Evolutionary conservation across 2,113 vertebrate species (phyloP).

Genomic region (Oncorhynchus mykiss): DNA sequence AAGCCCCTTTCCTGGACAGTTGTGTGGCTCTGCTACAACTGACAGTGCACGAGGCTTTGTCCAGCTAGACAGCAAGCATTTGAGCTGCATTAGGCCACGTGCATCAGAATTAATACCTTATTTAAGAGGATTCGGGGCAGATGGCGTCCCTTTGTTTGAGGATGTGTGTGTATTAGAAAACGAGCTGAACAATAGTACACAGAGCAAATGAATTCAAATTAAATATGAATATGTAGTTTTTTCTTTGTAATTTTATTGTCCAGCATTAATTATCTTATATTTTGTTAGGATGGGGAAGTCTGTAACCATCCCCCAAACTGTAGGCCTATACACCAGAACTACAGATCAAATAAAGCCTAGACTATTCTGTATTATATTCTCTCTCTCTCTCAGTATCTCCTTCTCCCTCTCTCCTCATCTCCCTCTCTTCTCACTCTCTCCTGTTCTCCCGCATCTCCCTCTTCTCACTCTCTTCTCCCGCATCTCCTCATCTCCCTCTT

Average conservation of each 20-base stretch:
- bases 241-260: neutral
- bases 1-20: conserved; percentile 30
- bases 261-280: neutral
- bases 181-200: conserved; percentile 30
- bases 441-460: too few species aligned
- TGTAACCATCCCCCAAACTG: neutral
- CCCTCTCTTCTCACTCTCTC: too few species aligned
- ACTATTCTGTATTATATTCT: neutral
- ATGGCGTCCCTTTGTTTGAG: conserved; percentile 69
- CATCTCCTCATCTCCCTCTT: too few species aligned
- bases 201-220: neutral
- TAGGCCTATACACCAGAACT: neutral
- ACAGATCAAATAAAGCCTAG: neutral
- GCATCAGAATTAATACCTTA: conserved; percentile 58
- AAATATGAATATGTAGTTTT: neutral
- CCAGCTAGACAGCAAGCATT: conserved; percentile 19
- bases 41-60: conserved; percentile 44
- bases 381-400: too few species aligned
- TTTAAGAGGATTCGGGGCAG: conserved; percentile 73
- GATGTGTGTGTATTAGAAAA: conserved; percentile 57
- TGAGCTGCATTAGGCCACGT: conserved; percentile 50
- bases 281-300: neutral
- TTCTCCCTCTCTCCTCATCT: too few species aligned
- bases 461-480: too few species aligned
- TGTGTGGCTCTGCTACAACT: conserved; percentile 15